A percentile compares a stretch with the other conserved stretches of the same genome.
These are phyloP conservation scores for Penaeus vannamei DNA, from an alignment of 1,140 invertebrate genomes.

Conservation along the genomic window DNA sequence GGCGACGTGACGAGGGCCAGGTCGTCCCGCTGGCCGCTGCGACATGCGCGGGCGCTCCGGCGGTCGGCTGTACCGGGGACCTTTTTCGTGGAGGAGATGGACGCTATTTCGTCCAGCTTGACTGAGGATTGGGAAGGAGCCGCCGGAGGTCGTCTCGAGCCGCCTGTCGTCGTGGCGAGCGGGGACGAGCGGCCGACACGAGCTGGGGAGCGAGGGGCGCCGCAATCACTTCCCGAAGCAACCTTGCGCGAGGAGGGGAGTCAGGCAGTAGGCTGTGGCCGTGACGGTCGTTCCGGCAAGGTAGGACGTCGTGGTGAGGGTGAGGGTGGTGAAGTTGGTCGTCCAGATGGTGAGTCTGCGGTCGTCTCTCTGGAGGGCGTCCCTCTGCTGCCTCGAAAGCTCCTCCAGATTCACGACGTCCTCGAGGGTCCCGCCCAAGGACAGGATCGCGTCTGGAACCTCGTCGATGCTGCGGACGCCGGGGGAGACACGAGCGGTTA, in stretches of 20 bases:
- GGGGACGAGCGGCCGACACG: too few relatives aligned
- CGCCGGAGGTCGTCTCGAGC: too few relatives aligned
- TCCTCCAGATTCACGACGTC: background rate
- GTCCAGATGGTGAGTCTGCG: slow-evolving; percentile 43
- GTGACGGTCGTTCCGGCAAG: slow-evolving; percentile 38
- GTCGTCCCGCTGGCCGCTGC: too few relatives aligned
- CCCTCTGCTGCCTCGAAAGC: background rate
- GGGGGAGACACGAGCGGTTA: background rate
- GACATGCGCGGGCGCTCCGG: too few relatives aligned
- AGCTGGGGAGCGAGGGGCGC: background rate
- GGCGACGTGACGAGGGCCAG: too few relatives aligned
- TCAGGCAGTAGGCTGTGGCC: slow-evolving; percentile 4
- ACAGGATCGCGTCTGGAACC: background rate
- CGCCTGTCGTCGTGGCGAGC: too few relatives aligned
- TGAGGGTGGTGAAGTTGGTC: slow-evolving; percentile 43
- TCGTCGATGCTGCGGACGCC: background rate
- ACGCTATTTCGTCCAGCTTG: too few relatives aligned
- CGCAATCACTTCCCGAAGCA: slow-evolving; percentile 41
- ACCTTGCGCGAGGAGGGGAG: background rate
- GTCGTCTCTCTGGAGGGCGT: slow-evolving; percentile 6
- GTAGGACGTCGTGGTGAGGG: slow-evolving; percentile 52
- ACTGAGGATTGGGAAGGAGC: too few relatives aligned
- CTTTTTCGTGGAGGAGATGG: too few relatives aligned
- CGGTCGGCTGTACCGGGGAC: too few relatives aligned
- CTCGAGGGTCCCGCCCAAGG: background rate